These are phyloP conservation scores for Macrosteles quadrilineatus DNA, from an alignment of 1,140 invertebrate genomes.

Conservation along the genomic window DNA sequence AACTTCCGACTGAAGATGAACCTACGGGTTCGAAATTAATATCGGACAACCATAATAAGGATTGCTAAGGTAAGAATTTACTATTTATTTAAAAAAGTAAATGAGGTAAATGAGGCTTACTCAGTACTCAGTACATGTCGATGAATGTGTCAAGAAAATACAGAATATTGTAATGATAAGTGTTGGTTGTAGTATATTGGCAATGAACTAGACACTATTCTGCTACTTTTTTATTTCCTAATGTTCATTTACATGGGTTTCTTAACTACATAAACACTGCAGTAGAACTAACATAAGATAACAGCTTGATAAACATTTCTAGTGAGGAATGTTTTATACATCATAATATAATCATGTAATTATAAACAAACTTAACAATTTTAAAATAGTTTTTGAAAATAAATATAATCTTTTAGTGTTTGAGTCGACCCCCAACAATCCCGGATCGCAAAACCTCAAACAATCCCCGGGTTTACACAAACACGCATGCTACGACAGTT, in stretches of 20 bases:
- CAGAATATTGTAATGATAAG: too few relatives aligned
- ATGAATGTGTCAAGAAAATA: too few relatives aligned
- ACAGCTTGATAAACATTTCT: constrained; percentile 22
- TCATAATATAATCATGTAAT: constrained; percentile 2
- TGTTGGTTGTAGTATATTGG: too few relatives aligned
- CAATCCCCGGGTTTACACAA: constrained; percentile 20
- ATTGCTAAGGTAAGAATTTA: too few relatives aligned
- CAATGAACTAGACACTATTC: too few relatives aligned
- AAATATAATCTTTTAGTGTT: constrained; percentile 6
- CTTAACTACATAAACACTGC: constrained; percentile 17
- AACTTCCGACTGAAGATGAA: too few relatives aligned
- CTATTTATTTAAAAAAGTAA: too few relatives aligned
- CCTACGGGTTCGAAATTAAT: too few relatives aligned
- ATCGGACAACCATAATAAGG: too few relatives aligned
- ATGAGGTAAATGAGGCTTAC: too few relatives aligned
- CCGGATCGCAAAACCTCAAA: not conserved
- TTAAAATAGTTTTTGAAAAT: constrained; percentile 3
- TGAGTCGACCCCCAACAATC: constrained; percentile 11
- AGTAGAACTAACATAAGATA: constrained; percentile 18
- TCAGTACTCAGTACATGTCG: too few relatives aligned
- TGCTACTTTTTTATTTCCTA: constrained; percentile 14
- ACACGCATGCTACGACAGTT: constrained; percentile 7
- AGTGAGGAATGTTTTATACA: constrained; percentile 23
- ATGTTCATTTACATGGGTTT: constrained; percentile 14
- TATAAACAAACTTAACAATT: constrained; percentile 20